Conservation (phyloP, 2,797 vertebrate species). For the Hylomyscus alleni region DNA sequence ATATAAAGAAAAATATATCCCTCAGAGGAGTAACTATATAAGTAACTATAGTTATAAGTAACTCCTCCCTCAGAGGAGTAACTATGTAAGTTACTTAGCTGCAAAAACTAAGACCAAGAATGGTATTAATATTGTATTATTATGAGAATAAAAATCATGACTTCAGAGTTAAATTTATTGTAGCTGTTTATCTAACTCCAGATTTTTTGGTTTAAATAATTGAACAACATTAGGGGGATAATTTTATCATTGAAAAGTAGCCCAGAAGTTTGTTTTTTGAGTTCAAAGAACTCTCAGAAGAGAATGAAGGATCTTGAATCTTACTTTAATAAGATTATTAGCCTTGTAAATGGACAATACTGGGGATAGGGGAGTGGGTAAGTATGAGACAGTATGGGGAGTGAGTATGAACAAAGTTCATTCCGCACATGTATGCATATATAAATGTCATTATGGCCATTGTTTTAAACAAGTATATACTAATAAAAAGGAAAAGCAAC, state of each 20-base stretch:
- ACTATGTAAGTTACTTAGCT: too few relatives aligned
- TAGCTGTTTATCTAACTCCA: background rate
- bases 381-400: background rate
- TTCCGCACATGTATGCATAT: background rate
- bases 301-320: slow-evolving; percentile 40
- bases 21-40: background rate
- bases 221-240: background rate
- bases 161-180: background rate
- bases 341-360: background rate
- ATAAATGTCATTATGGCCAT: background rate
- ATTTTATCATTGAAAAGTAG: slow-evolving; percentile 9
- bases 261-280: slow-evolving; percentile 25
- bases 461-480: background rate
- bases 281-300: slow-evolving; percentile 9
- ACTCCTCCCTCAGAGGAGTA: background rate
- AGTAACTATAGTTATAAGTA: too few relatives aligned
- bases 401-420: background rate
- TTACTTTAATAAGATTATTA: slow-evolving; percentile 39
- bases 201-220: slow-evolving; percentile 54
- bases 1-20: background rate
- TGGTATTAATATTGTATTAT: background rate
- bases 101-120: background rate
- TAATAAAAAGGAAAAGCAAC: background rate
- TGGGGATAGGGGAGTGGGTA: too few relatives aligned
- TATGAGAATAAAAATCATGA: slow-evolving; percentile 28